Base-by-base conservation (phyloP, 1,140 invertebrate genomes). In the Bombus difficillimus region DNA sequence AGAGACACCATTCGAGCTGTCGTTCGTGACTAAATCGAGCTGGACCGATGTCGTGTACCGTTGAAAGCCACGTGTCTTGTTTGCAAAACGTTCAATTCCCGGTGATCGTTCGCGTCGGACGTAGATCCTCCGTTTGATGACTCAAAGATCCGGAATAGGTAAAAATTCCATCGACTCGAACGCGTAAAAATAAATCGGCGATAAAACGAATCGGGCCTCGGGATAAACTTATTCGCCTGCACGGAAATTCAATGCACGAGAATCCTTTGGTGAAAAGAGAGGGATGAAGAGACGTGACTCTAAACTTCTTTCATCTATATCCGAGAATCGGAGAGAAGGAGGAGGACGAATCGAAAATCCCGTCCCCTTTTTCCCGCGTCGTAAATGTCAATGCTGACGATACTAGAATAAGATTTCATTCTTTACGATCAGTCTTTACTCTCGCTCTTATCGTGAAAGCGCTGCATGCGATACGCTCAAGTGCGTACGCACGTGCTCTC, bases 401-500 rank as follows among this genome's bases (percentile, higher is more conserved):
- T 47, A 64, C 43, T 53, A 22, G 53, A 76, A 83, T 82, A 72
- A 83, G 80, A 85, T 91, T 90, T 90, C 88, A 80, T 85, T 85
- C 88, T 92, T 89, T 85, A 84, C 88, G 77, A 92, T 87, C 85
- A 64, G 72, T 78, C 73, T 81, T 89, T 80, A 83, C 85, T 88
- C 85, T 89, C 87, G 89, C 85, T 89, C 89, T 92, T 92, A 92
- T 93, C 88, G 91, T 66, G 85, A 86, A 86, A 69, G 74, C 85
- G 62, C 37, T 79, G 80, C 83, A 75, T 72, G 83, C 53, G 53
- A 86, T 41, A 79, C 76, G 53, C 34, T 80, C 41, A 41, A 85
- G 68, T 72, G 75, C 77, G 83, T 79, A 86, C 77, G 74, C 72
- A 69, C 69, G 78, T 73, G 69, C 78, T 73, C 53, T 76, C 72